Percentiles rank a stretch among this genome's conserved stretches.
Conservation (phyloP, 1,140 invertebrate genomes). For the Steinernema feltiae region DNA sequence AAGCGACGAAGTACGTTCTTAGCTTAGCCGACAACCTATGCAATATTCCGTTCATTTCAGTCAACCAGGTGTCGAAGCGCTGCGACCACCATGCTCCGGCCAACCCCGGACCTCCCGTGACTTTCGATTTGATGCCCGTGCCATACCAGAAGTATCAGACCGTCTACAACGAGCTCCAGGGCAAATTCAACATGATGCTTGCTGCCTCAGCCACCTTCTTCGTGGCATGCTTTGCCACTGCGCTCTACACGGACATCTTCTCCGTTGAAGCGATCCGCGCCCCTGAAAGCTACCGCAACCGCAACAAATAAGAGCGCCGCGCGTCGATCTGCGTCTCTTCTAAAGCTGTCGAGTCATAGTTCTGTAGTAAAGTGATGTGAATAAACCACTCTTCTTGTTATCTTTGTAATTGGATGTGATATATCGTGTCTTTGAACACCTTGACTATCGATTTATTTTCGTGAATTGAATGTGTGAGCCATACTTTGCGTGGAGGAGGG, state of each 20-base stretch:
- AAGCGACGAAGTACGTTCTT: background rate
- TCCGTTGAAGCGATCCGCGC: constrained; percentile 25
- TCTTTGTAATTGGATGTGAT: background rate
- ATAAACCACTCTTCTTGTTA: background rate
- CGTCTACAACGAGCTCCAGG: constrained; percentile 32
- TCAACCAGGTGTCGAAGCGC: background rate
- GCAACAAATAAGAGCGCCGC: constrained; percentile 10
- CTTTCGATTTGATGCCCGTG: constrained; percentile 32
- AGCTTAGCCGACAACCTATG: background rate
- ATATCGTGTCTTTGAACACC: background rate
- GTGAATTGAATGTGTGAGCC: background rate
- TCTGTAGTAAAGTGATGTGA: constrained; percentile 14
- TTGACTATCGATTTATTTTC: background rate
- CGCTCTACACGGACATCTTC: constrained; percentile 30
- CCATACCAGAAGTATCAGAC: constrained; percentile 30
- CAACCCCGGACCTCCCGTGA: constrained; percentile 33
- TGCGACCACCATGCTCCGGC: background rate
- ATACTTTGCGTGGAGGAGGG: no score
- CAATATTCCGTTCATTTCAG: background rate
- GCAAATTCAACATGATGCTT: constrained; percentile 32
- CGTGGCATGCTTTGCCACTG: constrained; percentile 18
- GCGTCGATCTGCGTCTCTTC: background rate
- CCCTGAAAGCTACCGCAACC: constrained; percentile 37
- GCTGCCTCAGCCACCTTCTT: constrained; percentile 25
- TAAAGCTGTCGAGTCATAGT: background rate